These are phyloP conservation scores for Sminthopsis crassicaudata DNA, from an alignment of 2,113 vertebrate genomes.

Conservation along the genomic window DNA sequence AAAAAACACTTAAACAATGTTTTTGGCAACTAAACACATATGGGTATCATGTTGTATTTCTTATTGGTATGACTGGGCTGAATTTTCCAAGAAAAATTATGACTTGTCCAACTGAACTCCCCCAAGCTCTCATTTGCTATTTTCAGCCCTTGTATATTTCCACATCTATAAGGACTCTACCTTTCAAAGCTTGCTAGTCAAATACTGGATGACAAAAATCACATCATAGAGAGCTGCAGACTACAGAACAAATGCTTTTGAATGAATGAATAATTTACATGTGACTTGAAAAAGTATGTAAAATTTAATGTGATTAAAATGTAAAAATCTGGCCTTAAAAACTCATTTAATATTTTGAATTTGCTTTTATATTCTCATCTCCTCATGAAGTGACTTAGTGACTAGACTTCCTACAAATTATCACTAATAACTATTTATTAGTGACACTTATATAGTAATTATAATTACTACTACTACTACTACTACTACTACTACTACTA, in stretches of 20 bases:
- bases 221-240: background rate
- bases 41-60: slow-evolving; percentile 60
- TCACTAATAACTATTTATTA: background rate
- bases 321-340: background rate
- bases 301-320: slow-evolving; percentile 39
- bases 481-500: too few relatives aligned
- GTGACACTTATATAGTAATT: background rate
- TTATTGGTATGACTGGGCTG: slow-evolving; percentile 61
- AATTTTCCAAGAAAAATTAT: slow-evolving; percentile 66
- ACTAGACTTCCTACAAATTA: background rate
- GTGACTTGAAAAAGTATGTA: slow-evolving; percentile 6
- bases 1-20: slow-evolving; percentile 55
- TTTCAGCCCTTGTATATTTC: slow-evolving; percentile 36
- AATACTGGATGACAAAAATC: background rate
- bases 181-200: slow-evolving; percentile 40
- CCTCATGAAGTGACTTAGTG: background rate
- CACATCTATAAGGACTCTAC: background rate
- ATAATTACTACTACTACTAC: background rate
- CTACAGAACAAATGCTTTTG: slow-evolving; percentile 1
- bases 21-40: slow-evolving; percentile 56
- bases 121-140: slow-evolving; percentile 48
- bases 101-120: slow-evolving; percentile 48
- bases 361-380: background rate
- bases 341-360: background rate
- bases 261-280: slow-evolving; percentile 34